Conservation (phyloP, 1,140 invertebrate genomes). For the Pogonognathellus flavescens region DNA sequence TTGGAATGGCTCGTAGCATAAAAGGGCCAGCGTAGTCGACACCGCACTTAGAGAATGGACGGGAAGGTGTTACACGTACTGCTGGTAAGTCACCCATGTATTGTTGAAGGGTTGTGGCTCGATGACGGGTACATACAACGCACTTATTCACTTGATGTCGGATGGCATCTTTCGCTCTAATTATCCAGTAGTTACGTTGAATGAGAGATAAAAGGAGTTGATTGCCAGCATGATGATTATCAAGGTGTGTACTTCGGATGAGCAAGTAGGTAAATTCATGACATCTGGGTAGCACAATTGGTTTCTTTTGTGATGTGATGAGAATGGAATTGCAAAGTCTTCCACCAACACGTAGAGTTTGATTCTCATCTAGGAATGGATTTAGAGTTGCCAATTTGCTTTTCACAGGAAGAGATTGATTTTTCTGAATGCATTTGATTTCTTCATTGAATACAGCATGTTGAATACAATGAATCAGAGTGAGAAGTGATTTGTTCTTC, state of each 20-base stretch:
- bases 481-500: not conserved
- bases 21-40: constrained; percentile 68
- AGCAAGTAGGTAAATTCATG: constrained; percentile 68
- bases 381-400: constrained; percentile 32
- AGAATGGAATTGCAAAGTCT: constrained; percentile 51
- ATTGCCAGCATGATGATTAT: constrained; percentile 46
- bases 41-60: constrained; percentile 67
- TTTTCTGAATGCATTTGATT: not conserved
- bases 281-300: constrained; percentile 69
- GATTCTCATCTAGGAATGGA: constrained; percentile 45
- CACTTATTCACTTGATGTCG: constrained; percentile 37
- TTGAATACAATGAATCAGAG: not conserved
- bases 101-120: not conserved
- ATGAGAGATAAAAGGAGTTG: not conserved
- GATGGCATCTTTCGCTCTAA: constrained; percentile 12
- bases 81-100: not conserved
- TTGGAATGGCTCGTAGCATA: constrained; percentile 60
- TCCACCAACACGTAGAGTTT: constrained; percentile 49
- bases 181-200: constrained; percentile 44
- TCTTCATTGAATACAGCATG: not conserved
- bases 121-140: constrained; percentile 20
- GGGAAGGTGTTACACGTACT: constrained; percentile 62
- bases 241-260: constrained; percentile 67
- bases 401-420: not conserved
- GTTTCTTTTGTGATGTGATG: constrained; percentile 69